Evolutionary conservation across 1,140 invertebrate species (phyloP), one percentile per base, ranked within the genome.

Genomic region (Pomacea maculata): DNA sequence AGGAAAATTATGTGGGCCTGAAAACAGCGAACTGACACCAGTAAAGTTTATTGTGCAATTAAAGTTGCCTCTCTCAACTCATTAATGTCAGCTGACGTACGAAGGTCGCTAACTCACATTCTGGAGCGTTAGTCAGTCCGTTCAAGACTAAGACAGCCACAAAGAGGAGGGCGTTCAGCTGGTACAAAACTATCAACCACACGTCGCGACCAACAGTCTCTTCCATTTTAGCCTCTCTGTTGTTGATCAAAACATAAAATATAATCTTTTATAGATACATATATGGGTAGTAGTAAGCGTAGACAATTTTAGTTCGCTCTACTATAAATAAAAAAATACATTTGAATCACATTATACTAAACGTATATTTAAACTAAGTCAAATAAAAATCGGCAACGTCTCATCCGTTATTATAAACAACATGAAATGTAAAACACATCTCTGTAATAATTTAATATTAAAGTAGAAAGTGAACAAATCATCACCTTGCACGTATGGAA

Each of bases 131-230:
- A 54, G 63, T 64, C 19, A 83, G 77, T 21, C 73, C 75, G 73
- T 81, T 83, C 64, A 83, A 71, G 45, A 81, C 79, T 9, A 75
- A 64, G 61, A 78, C 55, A 21, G 61, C 73, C 63, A 81, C 61
- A n/a, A 81, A 78, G 21, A 80, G 25, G 19, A 74, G 0, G 71
- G 61, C 78, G 57, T 80, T 80, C 29, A 80, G 10, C 70, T 73
- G 14, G 61, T 73, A n/a, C 25, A 80, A 71, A 57, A 68, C 21
- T 7, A 74, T 10, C 55, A 80, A 74, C 57, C 78, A 61, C 10
- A 25, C 25, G 29, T 73, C 74, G 19, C 45, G 57, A 15, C 34
- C 34, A 45, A 45, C 34, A 21, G 11, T 61, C 19, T 52, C 29
- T 7, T 64, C 4, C 63, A 21, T 25, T 9, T 68, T 12, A 55